These are phyloP conservation scores for Diarsia dahlii DNA, from an alignment of 2,888 invertebrate species.

Conservation along the genomic window DNA sequence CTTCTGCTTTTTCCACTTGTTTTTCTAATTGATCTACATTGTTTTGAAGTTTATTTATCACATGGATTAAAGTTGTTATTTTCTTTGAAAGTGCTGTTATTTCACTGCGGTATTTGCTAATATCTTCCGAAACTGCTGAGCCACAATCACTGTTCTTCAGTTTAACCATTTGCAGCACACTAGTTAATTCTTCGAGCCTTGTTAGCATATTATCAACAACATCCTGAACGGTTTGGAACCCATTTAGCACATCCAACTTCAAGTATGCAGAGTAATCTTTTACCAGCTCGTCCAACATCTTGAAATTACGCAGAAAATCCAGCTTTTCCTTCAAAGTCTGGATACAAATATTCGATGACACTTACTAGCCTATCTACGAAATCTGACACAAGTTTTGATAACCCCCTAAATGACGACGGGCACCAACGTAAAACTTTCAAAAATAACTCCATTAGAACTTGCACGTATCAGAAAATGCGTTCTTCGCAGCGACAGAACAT, in stretches of 20 bases:
- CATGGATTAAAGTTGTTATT: slow-evolving; percentile 89
- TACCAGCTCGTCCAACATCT: slow-evolving; percentile 89
- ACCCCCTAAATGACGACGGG: slow-evolving; percentile 79
- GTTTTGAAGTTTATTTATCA: slow-evolving; percentile 87
- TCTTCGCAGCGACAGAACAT: slow-evolving; percentile 13
- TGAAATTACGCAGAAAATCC: slow-evolving; percentile 56
- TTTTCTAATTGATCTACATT: slow-evolving; percentile 91
- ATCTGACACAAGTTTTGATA: slow-evolving; percentile 84
- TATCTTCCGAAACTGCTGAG: slow-evolving; percentile 87
- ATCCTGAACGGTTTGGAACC: slow-evolving; percentile 91
- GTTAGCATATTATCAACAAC: slow-evolving; percentile 93
- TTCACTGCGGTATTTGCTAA: slow-evolving; percentile 88
- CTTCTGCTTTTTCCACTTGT: slow-evolving; percentile 91
- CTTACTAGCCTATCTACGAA: slow-evolving; percentile 80
- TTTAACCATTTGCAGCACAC: slow-evolving; percentile 91
- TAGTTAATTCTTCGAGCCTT: slow-evolving; percentile 92
- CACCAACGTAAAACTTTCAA: slow-evolving; percentile 78
- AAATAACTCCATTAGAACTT: slow-evolving; percentile 79
- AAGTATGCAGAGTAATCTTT: slow-evolving; percentile 90
- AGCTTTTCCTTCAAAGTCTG: slow-evolving; percentile 80
- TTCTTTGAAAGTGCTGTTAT: slow-evolving; percentile 89
- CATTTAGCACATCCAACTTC: slow-evolving; percentile 89
- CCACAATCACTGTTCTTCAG: slow-evolving; percentile 86
- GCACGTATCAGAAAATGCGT: slow-evolving; percentile 17
- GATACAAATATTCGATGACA: slow-evolving; percentile 85